Conservation (phyloP, 2,797 vertebrate species). For the Yasuhikotakia modesta region DNA sequence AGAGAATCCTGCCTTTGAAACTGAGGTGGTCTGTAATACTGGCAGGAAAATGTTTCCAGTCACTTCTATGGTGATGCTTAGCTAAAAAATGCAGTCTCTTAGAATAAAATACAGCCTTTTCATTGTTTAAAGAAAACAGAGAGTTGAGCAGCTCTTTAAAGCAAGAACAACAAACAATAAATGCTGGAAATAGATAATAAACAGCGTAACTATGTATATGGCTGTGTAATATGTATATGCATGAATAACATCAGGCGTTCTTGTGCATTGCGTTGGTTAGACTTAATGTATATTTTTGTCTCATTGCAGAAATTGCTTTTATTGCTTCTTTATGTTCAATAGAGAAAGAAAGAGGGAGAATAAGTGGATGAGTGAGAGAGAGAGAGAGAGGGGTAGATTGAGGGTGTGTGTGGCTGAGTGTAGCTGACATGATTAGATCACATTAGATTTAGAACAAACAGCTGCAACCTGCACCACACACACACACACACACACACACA, state of each 20-base stretch:
- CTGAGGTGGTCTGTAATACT: too few relatives aligned
- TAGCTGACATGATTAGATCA: conserved; percentile 37
- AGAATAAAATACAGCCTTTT: too few relatives aligned
- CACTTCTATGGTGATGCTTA: not conserved
- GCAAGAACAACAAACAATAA: too few relatives aligned
- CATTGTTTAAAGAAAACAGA: too few relatives aligned
- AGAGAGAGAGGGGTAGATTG: conserved; percentile 2
- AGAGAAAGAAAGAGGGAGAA: not conserved
- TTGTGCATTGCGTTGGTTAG: not conserved
- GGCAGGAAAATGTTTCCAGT: not conserved
- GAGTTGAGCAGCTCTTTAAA: too few relatives aligned
- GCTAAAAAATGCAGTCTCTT: not conserved
- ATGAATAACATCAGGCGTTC: not conserved
- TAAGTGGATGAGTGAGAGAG: not conserved
- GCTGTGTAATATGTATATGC: too few relatives aligned
- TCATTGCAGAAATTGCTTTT: not conserved
- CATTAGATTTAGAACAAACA: conserved; percentile 45
- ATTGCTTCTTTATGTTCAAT: not conserved
- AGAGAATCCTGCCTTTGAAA: too few relatives aligned
- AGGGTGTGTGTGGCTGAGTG: conserved; percentile 31
- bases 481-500: not conserved
- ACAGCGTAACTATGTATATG: too few relatives aligned
- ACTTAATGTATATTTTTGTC: not conserved
- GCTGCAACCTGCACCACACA: conserved; percentile 35
- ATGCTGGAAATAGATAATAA: too few relatives aligned